A percentile compares a stretch with the other conserved stretches of the same genome.
These are phyloP conservation scores for Etheostoma spectabile DNA, from an alignment of 2,113 vertebrate species.

Conservation along the genomic window DNA sequence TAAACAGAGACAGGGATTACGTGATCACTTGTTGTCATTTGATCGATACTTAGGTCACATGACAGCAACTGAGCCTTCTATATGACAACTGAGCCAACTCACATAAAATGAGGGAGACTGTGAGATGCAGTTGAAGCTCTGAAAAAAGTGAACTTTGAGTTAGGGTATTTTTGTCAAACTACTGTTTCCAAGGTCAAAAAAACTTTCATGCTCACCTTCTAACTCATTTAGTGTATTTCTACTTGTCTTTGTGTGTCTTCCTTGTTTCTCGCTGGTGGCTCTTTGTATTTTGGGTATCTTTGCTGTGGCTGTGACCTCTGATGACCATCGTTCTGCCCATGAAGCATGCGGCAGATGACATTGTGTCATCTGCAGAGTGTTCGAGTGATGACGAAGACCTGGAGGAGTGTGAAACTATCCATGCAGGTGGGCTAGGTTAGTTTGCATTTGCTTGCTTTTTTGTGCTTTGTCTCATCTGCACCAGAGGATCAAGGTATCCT, in stretches of 20 bases:
- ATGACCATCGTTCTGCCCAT: constrained; percentile 17
- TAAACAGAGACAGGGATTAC: neutral
- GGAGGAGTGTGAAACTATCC: constrained; percentile 95
- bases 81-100: neutral
- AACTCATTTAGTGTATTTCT: neutral
- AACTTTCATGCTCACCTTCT: neutral
- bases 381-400: constrained; percentile 98
- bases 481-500: constrained; percentile 79
- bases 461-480: constrained; percentile 87
- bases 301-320: constrained; percentile 14
- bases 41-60: neutral
- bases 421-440: constrained; percentile 99
- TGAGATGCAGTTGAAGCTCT: neutral
- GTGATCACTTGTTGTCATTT: neutral
- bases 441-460: constrained; percentile 94
- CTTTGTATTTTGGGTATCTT: constrained; percentile 33
- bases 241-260: constrained; percentile 24
- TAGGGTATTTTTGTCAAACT: neutral
- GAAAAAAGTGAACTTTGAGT: constrained; percentile 2
- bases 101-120: neutral
- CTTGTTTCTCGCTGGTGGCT: constrained; percentile 3
- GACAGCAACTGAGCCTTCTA: neutral
- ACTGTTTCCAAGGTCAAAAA: neutral
- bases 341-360: constrained; percentile 90
- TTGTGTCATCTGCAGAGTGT: constrained; percentile 97